Evolutionary conservation across 2,888 invertebrate species (phyloP).

Genomic region (Helicoverpa assulta): DNA sequence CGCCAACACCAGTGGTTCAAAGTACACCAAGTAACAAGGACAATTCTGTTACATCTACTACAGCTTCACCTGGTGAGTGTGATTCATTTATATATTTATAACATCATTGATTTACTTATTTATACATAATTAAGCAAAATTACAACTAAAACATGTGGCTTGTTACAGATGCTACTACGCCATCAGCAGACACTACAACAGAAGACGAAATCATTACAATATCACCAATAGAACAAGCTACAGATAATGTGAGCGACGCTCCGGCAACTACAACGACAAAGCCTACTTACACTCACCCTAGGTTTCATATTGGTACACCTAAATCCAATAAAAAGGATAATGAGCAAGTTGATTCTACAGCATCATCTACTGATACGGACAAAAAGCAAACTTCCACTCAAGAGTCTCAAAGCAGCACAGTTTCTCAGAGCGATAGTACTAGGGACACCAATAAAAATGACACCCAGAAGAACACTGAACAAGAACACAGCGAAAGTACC

Average conservation of each 20-base stretch:
- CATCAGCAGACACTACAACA: slow-evolving; percentile 1
- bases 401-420: slow-evolving; percentile 10
- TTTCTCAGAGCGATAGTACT: background rate
- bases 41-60: background rate
- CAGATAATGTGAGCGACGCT: slow-evolving; percentile 41
- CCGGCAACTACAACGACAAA: slow-evolving; percentile 8
- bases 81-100: background rate
- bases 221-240: slow-evolving; percentile 52
- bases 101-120: background rate
- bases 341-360: background rate
- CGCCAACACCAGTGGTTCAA: background rate
- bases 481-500: background rate
- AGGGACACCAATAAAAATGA: background rate
- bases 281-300: background rate
- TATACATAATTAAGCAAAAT: background rate
- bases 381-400: slow-evolving; percentile 4
- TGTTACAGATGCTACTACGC: slow-evolving; percentile 30
- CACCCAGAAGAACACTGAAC: slow-evolving; percentile 1
- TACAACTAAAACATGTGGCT: background rate
- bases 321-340: slow-evolving; percentile 3
- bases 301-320: background rate
- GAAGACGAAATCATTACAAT: slow-evolving; percentile 40
- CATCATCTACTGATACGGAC: background rate
- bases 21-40: background rate
- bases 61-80: slow-evolving; percentile 25